Evolutionary conservation across 2,113 vertebrate species (phyloP).

Genomic region (Glaucidium brasilianum): DNA sequence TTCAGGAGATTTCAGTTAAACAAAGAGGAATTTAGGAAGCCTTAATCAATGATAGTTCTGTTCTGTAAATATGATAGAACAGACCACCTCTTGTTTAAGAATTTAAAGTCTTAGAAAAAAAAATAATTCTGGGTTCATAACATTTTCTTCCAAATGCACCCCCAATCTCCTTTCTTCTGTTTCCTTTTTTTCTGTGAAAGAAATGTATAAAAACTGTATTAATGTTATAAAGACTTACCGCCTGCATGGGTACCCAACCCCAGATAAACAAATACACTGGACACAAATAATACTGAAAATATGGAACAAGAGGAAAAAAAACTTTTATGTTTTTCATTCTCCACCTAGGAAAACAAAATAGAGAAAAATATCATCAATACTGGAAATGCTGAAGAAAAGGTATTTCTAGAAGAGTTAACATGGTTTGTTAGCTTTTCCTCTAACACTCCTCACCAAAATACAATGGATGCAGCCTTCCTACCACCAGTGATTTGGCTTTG

Average conservation of each 20-base stretch:
- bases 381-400: neutral
- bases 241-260: neutral
- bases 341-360: neutral
- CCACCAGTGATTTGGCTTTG: neutral
- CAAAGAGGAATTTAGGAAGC: neutral
- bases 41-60: neutral
- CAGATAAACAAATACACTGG: neutral
- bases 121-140: neutral
- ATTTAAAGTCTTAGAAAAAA: neutral
- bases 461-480: neutral
- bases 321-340: neutral
- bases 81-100: neutral
- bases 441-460: neutral
- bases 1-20: neutral
- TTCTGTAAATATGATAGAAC: neutral
- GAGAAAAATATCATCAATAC: neutral
- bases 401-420: neutral
- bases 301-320: neutral
- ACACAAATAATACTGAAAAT: neutral
- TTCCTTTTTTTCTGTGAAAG: neutral
- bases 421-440: neutral
- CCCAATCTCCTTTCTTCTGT: neutral
- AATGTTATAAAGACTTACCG: neutral
- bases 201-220: neutral
- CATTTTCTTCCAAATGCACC: neutral